Percentiles rank a stretch among this genome's conserved stretches.
Conservation (phyloP, 2,888 invertebrate genomes). For the Helicoverpa assulta region DNA sequence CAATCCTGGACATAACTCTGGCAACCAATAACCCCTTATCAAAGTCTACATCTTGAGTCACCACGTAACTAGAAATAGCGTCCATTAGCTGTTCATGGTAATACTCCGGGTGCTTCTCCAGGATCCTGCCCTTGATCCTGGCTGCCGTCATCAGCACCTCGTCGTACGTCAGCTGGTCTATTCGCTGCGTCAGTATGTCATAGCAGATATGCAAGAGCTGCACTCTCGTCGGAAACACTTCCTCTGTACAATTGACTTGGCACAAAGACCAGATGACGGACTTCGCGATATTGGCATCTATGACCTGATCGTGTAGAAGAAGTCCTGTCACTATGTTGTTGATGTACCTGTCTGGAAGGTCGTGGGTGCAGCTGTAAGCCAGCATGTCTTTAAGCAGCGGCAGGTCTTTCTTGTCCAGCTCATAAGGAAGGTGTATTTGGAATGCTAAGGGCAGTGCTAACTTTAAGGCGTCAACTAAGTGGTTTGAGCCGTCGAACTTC, state of each 20-base stretch:
- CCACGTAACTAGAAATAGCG: slow-evolving; percentile 86
- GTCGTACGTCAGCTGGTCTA: slow-evolving; percentile 82
- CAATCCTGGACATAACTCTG: slow-evolving; percentile 89
- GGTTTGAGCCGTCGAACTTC: slow-evolving; percentile 84
- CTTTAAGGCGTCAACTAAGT: slow-evolving; percentile 91
- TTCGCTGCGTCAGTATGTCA: slow-evolving; percentile 83
- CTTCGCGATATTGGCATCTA: slow-evolving; percentile 85
- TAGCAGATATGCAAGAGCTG: slow-evolving; percentile 88
- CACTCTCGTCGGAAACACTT: slow-evolving; percentile 80
- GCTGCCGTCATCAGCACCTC: slow-evolving; percentile 88
- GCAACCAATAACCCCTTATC: slow-evolving; percentile 85
- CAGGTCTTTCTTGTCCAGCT: slow-evolving; percentile 90
- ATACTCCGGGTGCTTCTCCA: slow-evolving; percentile 87
- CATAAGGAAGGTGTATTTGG: slow-evolving; percentile 90
- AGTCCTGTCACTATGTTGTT: slow-evolving; percentile 89
- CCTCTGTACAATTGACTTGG: slow-evolving; percentile 82
- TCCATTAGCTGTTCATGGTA: slow-evolving; percentile 92
- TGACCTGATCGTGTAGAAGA: slow-evolving; percentile 80
- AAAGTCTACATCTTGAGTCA: slow-evolving; percentile 88
- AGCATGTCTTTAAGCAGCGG: slow-evolving; percentile 88
- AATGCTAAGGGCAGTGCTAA: slow-evolving; percentile 92
- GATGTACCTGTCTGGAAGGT: slow-evolving; percentile 86
- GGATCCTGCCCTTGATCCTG: slow-evolving; percentile 83
- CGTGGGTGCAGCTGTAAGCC: slow-evolving; percentile 86
- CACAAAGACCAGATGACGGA: slow-evolving; percentile 90